These are phyloP conservation scores for Drosophila incognita DNA, from an alignment of 2,888 invertebrate species.

Conservation along the genomic window DNA sequence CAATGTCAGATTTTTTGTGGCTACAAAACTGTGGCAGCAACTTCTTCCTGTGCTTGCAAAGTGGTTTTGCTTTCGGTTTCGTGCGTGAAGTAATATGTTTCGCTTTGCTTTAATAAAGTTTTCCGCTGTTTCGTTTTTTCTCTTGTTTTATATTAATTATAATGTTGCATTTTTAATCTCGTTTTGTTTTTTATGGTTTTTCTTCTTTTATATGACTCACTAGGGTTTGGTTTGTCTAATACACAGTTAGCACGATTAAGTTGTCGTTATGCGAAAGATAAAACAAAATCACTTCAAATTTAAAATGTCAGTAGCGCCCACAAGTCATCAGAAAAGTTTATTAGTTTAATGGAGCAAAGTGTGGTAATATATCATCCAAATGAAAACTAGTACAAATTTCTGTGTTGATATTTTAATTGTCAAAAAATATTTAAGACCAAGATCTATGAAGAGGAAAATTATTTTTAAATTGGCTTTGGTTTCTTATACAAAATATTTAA, in stretches of 20 bases:
- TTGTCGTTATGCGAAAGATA: conserved; percentile 40
- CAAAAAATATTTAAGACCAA: not conserved
- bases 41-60: conserved; percentile 62
- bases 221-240: conserved; percentile 57
- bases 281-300: conserved; percentile 67
- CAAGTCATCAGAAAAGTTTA: conserved; percentile 8
- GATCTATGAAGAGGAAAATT: not conserved
- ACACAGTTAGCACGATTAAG: conserved; percentile 64
- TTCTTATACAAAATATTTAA: conserved; percentile 24
- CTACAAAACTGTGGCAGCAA: conserved; percentile 61
- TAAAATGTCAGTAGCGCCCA: conserved; percentile 21
- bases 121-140: conserved; percentile 55
- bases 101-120: conserved; percentile 56
- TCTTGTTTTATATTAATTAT: conserved; percentile 55
- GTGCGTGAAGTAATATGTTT: conserved; percentile 65
- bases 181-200: conserved; percentile 22
- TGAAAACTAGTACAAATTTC: not conserved
- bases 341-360: conserved; percentile 6
- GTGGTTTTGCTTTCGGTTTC: conserved; percentile 64
- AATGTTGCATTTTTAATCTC: conserved; percentile 61
- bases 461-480: not conserved
- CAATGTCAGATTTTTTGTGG: conserved; percentile 66
- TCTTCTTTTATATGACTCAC: conserved; percentile 50
- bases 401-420: too few species aligned
- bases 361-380: not conserved